These are phyloP conservation scores for Etheostoma perlongum DNA, from an alignment of 2,797 vertebrate species.

Conservation along the genomic window DNA sequence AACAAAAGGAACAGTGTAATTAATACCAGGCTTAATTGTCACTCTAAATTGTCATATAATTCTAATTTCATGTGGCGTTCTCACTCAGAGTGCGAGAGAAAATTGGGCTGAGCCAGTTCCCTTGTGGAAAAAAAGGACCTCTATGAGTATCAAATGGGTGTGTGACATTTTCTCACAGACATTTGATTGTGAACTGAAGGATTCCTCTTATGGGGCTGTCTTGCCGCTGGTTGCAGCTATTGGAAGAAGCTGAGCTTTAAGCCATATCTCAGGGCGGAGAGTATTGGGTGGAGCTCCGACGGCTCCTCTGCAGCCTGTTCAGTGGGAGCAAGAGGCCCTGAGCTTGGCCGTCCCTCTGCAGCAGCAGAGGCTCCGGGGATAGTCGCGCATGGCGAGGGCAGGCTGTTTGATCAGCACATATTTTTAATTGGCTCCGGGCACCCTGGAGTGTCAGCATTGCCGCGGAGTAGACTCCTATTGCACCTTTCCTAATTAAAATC, in stretches of 20 bases:
- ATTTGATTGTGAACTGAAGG: constrained; percentile 66
- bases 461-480: constrained; percentile 75
- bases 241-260: constrained; percentile 64
- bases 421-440: constrained; percentile 87
- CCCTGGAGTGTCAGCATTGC: constrained; percentile 80
- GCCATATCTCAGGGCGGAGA: constrained; percentile 44
- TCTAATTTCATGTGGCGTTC: constrained; percentile 55
- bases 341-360: constrained; percentile 72
- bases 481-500: constrained; percentile 86
- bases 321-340: constrained; percentile 71
- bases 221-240: constrained; percentile 39
- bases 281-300: constrained; percentile 36
- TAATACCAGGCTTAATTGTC: constrained; percentile 69
- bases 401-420: constrained; percentile 86
- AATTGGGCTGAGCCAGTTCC: constrained; percentile 52
- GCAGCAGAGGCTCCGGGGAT: constrained; percentile 63
- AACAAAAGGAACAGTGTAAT: constrained; percentile 71
- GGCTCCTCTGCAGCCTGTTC: constrained; percentile 47
- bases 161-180: constrained; percentile 70
- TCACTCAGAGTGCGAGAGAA: constrained; percentile 48
- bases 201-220: constrained; percentile 54
- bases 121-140: constrained; percentile 53
- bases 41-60: constrained; percentile 64
- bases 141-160: constrained; percentile 62
- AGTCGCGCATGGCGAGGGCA: constrained; percentile 69